Evolutionary conservation across 2,113 vertebrate genomes (phyloP).

Genomic region (Dasyurus viverrinus): DNA sequence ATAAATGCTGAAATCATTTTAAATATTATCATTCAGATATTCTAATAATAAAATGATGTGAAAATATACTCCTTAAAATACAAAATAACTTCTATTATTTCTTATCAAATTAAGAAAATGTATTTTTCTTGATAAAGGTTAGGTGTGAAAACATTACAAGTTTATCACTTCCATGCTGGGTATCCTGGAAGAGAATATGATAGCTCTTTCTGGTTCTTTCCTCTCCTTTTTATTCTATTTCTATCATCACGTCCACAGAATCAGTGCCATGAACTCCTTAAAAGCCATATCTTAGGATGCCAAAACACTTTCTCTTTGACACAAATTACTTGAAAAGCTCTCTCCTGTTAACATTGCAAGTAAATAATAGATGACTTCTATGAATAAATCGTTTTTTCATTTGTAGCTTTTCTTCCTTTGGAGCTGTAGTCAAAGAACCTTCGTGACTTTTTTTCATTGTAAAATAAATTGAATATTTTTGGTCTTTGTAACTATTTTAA

Average conservation of each 20-base stretch:
- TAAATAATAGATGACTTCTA: slow-evolving; percentile 15
- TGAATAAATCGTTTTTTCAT: background rate
- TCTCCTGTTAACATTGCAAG: slow-evolving; percentile 46
- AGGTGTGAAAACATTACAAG: background rate
- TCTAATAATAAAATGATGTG: background rate
- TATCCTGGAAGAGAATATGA: slow-evolving; percentile 26
- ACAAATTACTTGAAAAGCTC: background rate
- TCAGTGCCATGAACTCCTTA: slow-evolving; percentile 7
- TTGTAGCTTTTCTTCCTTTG: slow-evolving; percentile 58
- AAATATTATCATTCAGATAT: background rate
- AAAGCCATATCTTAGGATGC: slow-evolving; percentile 16
- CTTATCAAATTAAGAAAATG: background rate
- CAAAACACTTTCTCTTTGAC: slow-evolving; percentile 1
- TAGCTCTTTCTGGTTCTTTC: background rate
- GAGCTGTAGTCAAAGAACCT: slow-evolving; percentile 53
- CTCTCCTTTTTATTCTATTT: background rate
- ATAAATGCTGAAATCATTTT: slow-evolving; percentile 8
- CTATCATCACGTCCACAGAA: background rate
- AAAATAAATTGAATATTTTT: slow-evolving; percentile 36
- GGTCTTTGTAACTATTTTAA: slow-evolving; percentile 24
- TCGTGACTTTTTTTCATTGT: slow-evolving; percentile 41
- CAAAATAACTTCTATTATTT: background rate
- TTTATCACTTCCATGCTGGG: slow-evolving; percentile 39
- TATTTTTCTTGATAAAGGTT: background rate
- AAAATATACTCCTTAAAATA: background rate